Evolutionary conservation across 2,113 vertebrate species (phyloP), one percentile per base, ranked within the genome.

Genomic region (Microtus pennsylvanicus): DNA sequence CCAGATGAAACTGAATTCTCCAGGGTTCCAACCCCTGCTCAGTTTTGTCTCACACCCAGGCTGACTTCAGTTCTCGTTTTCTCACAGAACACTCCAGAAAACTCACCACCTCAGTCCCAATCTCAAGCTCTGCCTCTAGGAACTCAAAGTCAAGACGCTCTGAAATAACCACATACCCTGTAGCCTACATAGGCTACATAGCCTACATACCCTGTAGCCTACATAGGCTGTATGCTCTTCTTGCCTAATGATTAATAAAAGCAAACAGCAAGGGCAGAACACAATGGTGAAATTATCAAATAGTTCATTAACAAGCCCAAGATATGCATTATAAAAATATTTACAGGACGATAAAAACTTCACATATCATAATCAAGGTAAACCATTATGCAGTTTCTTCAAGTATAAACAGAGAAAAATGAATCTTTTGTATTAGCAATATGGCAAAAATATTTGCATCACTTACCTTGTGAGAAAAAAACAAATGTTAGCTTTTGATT

Each of bases 291-390:
- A 93, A 90, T 89, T 55, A 87, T 50, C 47, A 72, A 38, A 55
- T 33, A 88, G 52, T n/a, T 88, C 28, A n/a, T 93, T 85, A 90
- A 67, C n/a, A 85, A 90, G 94, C 72, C 22, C 52, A 90, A 92
- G 19, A 72, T 3, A 85, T 76, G 72, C n/a, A 87, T 52, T 85
- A 58, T 88, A 65, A 94, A 95, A 93, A 96, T 87, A 74, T 63
- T 82, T 82, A 55, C 45, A 87, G n/a, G 24, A 28, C 63, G 5
- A 61, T 72, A 47, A 87, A 89, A 74, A 77, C 74, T 86, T 17
- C 28, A n/a, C 90, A 65, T 67, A 74, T 69, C 42, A 55, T 69
- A 45, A 58, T 38, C 50, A 88, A 35, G 19, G 33, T 76, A 94
- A 87, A 47, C 1, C 7, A 13, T 24, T 92, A 14, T 11, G 30